Evolutionary conservation across 2,797 vertebrate species (phyloP), one percentile per base, ranked within the genome.

Genomic region (Melopsittacus undulatus): DNA sequence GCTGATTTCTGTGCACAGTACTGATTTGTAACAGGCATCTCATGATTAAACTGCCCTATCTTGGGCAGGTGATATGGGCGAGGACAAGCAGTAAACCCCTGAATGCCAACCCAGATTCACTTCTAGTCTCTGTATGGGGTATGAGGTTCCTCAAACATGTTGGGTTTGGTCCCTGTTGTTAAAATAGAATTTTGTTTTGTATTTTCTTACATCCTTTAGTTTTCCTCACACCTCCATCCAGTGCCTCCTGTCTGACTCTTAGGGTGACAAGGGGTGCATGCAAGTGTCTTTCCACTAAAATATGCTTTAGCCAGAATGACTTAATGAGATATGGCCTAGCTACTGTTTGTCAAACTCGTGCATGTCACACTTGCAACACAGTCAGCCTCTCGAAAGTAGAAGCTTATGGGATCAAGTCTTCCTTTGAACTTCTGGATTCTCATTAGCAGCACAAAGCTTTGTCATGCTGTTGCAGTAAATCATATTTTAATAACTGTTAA

Each of bases 391-490:
- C 7, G 11, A 94, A 89, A 83, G 69, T 36, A 73, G n/a, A 90
- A 34, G 54, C 62, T 91, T 92, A 80, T 86, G 69, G 32, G 52
- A 95, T 95, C 87, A 92, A 90, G 62, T 27, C 73, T 91, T 91
- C 82, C 79, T 96, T 94, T 93, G 91, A 95, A 96, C 79, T 90
- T 89, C 21, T 52, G 57, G 18, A 69, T 91, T 90, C 87, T 91
- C 0, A 0, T 83, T 81, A 91, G 54, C 49, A 69, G 48, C 73
- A 83, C 27, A 91, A 90, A 94, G 62, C 69, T 93, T 87, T 83
- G 82, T 83, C 66, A 78, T 27, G 66, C 49, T 78, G 46, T 83
- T 87, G 84, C 68, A 95, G 80, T 81, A 83, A 91, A 59, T 87
- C 10, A 3, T 54, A 70, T 90, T 89, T 95, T 94, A 96, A 63